Evolutionary conservation across 2,797 vertebrate genomes (phyloP).

Genomic region (Ctenosaura bakeri): DNA sequence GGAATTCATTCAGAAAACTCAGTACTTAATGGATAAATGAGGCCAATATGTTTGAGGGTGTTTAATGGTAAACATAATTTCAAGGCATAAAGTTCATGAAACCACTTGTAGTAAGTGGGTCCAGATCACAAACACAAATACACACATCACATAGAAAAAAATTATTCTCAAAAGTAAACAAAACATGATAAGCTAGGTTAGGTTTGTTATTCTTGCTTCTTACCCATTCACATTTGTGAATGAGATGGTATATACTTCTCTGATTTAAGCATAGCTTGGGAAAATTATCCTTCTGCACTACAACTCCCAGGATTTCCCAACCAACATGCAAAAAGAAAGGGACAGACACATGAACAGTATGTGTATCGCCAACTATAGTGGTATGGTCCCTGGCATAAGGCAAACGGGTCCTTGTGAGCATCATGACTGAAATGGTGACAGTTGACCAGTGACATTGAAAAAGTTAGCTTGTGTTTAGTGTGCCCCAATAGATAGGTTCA

Average conservation of each 20-base stretch:
- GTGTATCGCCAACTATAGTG: background rate
- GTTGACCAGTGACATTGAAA: no score
- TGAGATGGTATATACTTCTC: background rate
- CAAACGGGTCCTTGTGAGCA: background rate
- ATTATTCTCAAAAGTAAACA: no score
- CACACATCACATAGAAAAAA: no score
- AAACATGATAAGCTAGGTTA: no score
- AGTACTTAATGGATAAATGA: conserved; percentile 8
- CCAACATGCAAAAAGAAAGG: background rate
- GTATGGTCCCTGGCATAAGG: no score
- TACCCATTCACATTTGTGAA: background rate
- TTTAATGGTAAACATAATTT: conserved; percentile 19
- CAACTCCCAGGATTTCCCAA: no score
- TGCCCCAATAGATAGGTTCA: no score
- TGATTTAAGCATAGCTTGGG: background rate
- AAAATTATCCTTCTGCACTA: background rate
- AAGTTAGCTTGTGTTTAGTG: no score
- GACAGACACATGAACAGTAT: background rate
- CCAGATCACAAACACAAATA: background rate
- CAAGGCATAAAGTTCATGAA: background rate
- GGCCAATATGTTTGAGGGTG: background rate
- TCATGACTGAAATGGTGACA: no score
- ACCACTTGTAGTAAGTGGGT: background rate
- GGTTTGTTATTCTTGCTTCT: background rate
- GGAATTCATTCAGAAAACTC: conserved; percentile 5